Evolutionary conservation across 2,888 invertebrate species (phyloP).

Genomic region (Clanis bilineata): DNA sequence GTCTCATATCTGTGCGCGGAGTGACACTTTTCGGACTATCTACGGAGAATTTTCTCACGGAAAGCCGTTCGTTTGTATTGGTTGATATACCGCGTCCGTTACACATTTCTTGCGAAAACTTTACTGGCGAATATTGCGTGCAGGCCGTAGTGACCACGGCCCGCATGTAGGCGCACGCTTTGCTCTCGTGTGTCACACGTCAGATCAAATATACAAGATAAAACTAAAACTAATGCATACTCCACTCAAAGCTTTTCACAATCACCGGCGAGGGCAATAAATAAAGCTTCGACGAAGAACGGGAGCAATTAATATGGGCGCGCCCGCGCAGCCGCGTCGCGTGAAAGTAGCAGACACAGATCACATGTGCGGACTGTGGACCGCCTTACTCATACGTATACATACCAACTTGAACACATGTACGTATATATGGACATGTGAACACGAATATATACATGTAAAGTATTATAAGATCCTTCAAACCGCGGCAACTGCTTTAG

Average conservation of each 20-base stretch:
- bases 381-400: slow-evolving; percentile 1
- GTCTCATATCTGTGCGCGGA: slow-evolving; percentile 32
- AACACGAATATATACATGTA: not conserved
- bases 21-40: slow-evolving; percentile 48
- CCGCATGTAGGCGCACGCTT: slow-evolving; percentile 36
- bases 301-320: slow-evolving; percentile 82
- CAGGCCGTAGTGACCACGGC: slow-evolving; percentile 24
- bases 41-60: slow-evolving; percentile 64
- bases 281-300: slow-evolving; percentile 80
- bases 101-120: slow-evolving; percentile 52
- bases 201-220: slow-evolving; percentile 74
- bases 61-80: slow-evolving; percentile 27
- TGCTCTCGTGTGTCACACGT: slow-evolving; percentile 67
- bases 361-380: slow-evolving; percentile 47
- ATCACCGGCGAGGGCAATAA: slow-evolving; percentile 76
- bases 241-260: slow-evolving; percentile 78
- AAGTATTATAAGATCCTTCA: not conserved
- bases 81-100: slow-evolving; percentile 33
- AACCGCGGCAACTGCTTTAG: not conserved
- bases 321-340: slow-evolving; percentile 56
- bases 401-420: no score
- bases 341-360: slow-evolving; percentile 74
- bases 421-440: no score
- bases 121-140: slow-evolving; percentile 33
- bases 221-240: slow-evolving; percentile 77